Percentiles rank a stretch among this genome's conserved stretches.
Evolutionary conservation across 2,888 invertebrate genomes (phyloP).

Genomic region (Thymelicus acteon): DNA sequence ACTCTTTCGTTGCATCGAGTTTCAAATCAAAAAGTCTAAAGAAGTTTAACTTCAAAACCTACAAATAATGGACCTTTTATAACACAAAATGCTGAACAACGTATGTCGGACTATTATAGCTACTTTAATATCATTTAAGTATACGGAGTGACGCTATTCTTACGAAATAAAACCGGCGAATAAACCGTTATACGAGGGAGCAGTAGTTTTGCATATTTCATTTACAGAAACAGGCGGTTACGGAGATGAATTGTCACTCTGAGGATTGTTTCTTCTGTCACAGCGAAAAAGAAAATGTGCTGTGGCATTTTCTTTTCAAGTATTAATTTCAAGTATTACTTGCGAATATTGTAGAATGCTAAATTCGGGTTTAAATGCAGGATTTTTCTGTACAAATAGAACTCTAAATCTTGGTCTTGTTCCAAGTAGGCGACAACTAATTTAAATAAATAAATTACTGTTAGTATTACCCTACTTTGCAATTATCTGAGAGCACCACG

Average conservation of each 20-base stretch:
- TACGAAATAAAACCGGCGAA: slow-evolving; percentile 30
- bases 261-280: slow-evolving; percentile 60
- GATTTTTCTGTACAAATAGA: no score
- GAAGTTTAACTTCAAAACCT: no score
- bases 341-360: background rate
- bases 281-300: slow-evolving; percentile 1
- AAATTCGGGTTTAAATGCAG: background rate
- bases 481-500: no score
- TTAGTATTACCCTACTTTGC: no score
- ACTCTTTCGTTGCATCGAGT: no score
- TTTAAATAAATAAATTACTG: no score
- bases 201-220: slow-evolving; percentile 74
- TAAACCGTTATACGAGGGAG: slow-evolving; percentile 54
- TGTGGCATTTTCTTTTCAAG: slow-evolving; percentile 20
- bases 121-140: background rate
- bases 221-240: slow-evolving; percentile 62
- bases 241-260: slow-evolving; percentile 76
- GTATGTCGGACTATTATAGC: background rate
- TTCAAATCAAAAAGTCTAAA: no score
- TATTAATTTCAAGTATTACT: slow-evolving; percentile 1
- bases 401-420: no score
- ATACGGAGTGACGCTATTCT: slow-evolving; percentile 5
- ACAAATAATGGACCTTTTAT: no score
- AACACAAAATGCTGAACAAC: background rate
- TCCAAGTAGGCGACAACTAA: no score